phyloP scores from a whole-genome alignment of 1,140 invertebrate genomes.

The Nautilus pompilius region DNA sequence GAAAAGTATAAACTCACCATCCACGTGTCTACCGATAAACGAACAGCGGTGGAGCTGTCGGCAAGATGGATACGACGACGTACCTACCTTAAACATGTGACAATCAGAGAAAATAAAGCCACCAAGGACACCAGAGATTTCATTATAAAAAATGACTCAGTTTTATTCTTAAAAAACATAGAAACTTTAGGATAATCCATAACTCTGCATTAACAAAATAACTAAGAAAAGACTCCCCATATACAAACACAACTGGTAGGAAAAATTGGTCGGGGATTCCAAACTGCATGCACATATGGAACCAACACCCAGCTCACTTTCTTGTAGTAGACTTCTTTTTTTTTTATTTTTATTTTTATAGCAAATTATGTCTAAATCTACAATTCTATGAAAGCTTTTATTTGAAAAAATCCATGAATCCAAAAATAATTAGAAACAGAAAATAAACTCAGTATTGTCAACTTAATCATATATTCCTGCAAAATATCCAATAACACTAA shows the following conservation, averaged over 20 bases:
- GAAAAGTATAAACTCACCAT: slow-evolving; percentile 9
- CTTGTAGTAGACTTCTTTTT: too few species aligned
- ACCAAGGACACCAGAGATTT: slow-evolving; percentile 29
- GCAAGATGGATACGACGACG: background rate
- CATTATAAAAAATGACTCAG: slow-evolving; percentile 30
- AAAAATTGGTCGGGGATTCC: slow-evolving; percentile 34
- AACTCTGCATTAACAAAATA: slow-evolving; percentile 34
- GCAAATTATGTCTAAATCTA: background rate
- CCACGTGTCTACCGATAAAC: slow-evolving; percentile 8
- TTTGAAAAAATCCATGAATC: slow-evolving; percentile 16
- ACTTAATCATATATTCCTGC: slow-evolving; percentile 3
- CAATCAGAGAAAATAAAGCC: slow-evolving; percentile 11
- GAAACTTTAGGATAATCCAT: slow-evolving; percentile 33
- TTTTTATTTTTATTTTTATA: background rate
- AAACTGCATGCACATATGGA: slow-evolving; percentile 8
- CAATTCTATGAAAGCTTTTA: background rate
- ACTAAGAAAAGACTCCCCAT: slow-evolving; percentile 42
- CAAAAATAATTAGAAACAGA: slow-evolving; percentile 19
- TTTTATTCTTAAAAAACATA: slow-evolving; percentile 45
- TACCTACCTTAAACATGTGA: slow-evolving; percentile 4
- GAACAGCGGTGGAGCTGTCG: slow-evolving; percentile 1
- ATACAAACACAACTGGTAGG: slow-evolving; percentile 43
- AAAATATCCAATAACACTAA: too few species aligned
- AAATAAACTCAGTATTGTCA: slow-evolving; percentile 12
- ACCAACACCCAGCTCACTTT: too few species aligned